Base-by-base conservation (phyloP, 2,888 invertebrate species). In the Oasisia sp. region DNA sequence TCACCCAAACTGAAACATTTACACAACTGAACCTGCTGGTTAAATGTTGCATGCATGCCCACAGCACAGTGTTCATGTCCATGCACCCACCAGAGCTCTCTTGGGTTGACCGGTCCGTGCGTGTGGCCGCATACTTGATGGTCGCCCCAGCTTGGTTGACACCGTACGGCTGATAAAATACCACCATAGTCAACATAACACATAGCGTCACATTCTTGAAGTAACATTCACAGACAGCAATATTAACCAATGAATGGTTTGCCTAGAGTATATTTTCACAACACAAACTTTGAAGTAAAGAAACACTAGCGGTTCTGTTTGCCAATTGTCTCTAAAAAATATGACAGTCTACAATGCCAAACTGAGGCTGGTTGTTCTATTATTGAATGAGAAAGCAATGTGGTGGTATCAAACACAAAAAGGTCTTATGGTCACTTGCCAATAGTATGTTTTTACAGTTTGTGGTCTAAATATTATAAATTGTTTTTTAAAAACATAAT, bases 101-200 rank as follows among this genome's bases (percentile, higher is more conserved):
- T 93, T 98, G 97, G 91, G 97, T 97, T 92, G 97, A 97, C 0
- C 99, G 99, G 96, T 98, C 98, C 95, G 98, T 98, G n/a, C 98
- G 98, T 94, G 98, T 98, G 7, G 98, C 98, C 93, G 97, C 97
- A 96, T 99, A 99, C 0, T 97, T 97, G 93, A 99, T 98, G 94
- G 98, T 97, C 0, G 99, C 98, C 0, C 99, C 99, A 0, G 99
- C 98, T 93, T 99, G 97, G 97, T 99, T 99, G 11, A 98, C 98
- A 58, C 97, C 97, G 95, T 97, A 97, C 1, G 97, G 97, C 95
- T 96, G 94, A 0, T 94, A 94, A 92, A 14, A 50, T 9, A 50
- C 50, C 50, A 50, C 50, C 92, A 91, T 32, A 90, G 93, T 93
- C 92, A 45, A 91, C n/a, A 90, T 91, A 93, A 44, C 90, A 44